Base-by-base conservation (phyloP, 2,888 invertebrate species). In the Thysanoteuthis rhombus region DNA sequence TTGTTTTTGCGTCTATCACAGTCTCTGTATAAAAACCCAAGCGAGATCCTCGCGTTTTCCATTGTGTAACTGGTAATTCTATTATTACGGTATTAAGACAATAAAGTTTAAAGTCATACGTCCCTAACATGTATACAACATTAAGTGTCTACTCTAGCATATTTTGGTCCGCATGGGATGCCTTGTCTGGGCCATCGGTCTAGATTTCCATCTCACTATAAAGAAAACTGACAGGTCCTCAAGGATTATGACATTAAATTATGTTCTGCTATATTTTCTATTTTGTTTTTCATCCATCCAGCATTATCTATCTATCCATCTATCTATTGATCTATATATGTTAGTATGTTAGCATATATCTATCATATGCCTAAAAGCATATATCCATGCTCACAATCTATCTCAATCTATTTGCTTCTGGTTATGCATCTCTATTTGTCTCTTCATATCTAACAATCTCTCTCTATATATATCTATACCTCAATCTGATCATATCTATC, bases 1-100 rank as follows among this genome's bases (percentile, higher is more conserved):
- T 75, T 75, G 75, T 75, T 75, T 75, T 75, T 75, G 16, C 36
- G 75, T 36, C n/a, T 75, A 36, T 75, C 75, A 75, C 75, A n/a
- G 75, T n/a, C 75, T n/a, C n/a, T 16, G 75, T n/a, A 75, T 36
- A 75, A 75, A 75, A 75, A 75, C 75, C 75, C 75, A 16, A 75
- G 75, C 75, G 75, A 75, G 75, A 75, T 75, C 75, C n/a, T n/a
- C 75, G 75, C 75, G 75, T 75, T 75, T 75, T 75, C 75, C 75
- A 75, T 75, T 75, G 75, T 75, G 75, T 75, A 75, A 75, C 75
- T 75, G 75, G 75, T 75, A 75, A 75, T 75, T 75, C n/a, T 75
- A 75, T 75, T 75, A 75, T 75, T 36, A 75, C 75, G n/a, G n/a
- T 75, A 75, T 75, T 75, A 75, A 36, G 75, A 75, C 75, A 75